Base-by-base conservation (phyloP, 2,797 vertebrate genomes). In the Myotis myotis region DNA sequence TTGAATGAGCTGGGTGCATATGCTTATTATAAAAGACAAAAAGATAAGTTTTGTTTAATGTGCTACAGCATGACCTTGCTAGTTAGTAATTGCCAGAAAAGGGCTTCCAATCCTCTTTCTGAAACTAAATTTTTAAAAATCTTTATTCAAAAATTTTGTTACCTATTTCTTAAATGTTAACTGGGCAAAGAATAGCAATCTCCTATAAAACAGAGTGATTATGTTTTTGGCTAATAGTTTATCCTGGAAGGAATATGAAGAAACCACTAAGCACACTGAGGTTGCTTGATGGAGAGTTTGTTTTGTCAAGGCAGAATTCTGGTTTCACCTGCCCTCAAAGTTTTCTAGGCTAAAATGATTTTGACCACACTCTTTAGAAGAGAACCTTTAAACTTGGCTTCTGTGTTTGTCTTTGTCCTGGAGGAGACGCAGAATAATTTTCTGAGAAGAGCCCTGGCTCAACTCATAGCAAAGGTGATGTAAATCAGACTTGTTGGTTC, bases 391-490 rank as follows among this genome's bases (percentile, higher is more conserved):
- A 87, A 95, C 19, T 87, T 75, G 8, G 41, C 33, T 86, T 23
- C 15, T 95, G 89, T 83, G 86, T 94, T 95, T 82, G 62, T 89
- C 93, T 93, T 62, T 91, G 80, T 51, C n/a, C 44, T 64, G 55
- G 83, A 95, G 66, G 82, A 95, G 66, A 91, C 74, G 57, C 55
- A 86, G 81, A 95, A 55, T 80, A 86, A 41, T 92, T 96, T 93
- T 93, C 82, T 55, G 75, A 62, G 70, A 33, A 78, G 41, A 92
- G 53, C 49, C 17, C 72, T 70, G 55, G 11, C 38, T 87, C 41
- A 62, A 44, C 71, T 82, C 28, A 33, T 74, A 72, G 71, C 4
- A 25, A 64, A 91, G 76, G 13, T 10, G 62, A 41, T 25, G 3
- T 66, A 72, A 78, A 79, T 89, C 16, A 49, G 20, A 25, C 28